Evolutionary conservation across 2,797 vertebrate genomes (phyloP).

Genomic region (Halcyon smyrnensis): DNA sequence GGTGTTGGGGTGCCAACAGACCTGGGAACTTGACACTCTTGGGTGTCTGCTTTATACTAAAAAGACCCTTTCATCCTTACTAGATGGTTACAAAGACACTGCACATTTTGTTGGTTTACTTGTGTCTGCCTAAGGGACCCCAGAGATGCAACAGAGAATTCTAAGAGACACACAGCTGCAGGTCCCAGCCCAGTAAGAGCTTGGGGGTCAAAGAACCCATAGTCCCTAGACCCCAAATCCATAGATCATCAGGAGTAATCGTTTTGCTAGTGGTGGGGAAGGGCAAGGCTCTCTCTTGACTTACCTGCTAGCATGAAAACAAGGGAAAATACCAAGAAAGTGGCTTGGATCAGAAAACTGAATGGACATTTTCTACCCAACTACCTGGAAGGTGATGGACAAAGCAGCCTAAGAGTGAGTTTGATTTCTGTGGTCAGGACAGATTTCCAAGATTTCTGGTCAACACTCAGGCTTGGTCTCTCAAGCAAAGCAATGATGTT

Average conservation of each 20-base stretch:
- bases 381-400: background rate
- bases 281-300: background rate
- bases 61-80: background rate
- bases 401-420: background rate
- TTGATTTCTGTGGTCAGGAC: background rate
- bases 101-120: background rate
- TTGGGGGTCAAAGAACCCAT: background rate
- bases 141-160: background rate
- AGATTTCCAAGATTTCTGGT: background rate
- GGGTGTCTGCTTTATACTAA: background rate
- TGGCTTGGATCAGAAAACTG: background rate
- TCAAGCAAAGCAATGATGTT: background rate
- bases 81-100: background rate
- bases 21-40: background rate
- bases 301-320: background rate
- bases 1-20: background rate
- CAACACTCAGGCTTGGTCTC: background rate
- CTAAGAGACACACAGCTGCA: background rate
- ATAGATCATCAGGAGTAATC: background rate
- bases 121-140: background rate
- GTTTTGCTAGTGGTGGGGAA: background rate
- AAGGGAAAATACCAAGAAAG: background rate
- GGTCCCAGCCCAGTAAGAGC: background rate
- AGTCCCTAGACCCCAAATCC: background rate
- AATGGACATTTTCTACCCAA: background rate